phyloP scores from a whole-genome alignment of 2,888 invertebrate species.

The Lampropteryx suffumata region DNA sequence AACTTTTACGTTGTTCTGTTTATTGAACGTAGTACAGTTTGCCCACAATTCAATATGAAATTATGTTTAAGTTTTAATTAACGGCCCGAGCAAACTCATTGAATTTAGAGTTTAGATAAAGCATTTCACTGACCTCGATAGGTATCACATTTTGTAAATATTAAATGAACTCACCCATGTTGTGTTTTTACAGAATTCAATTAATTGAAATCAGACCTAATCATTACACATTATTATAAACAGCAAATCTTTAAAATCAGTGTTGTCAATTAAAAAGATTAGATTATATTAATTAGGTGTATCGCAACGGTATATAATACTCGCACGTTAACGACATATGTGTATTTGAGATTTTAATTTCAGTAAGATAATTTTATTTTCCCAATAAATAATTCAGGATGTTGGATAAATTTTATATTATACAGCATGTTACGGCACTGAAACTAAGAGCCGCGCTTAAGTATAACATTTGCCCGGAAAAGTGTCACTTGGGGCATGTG shows the following conservation, averaged over 20 bases:
- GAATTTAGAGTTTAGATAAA: conserved; percentile 48
- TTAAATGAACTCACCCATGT: no score
- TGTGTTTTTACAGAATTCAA: no score
- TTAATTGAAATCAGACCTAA: no score
- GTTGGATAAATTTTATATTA: conserved; percentile 38
- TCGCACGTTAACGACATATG: neutral
- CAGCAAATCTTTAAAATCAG: no score
- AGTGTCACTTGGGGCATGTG: conserved; percentile 54
- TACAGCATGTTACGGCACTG: conserved; percentile 38
- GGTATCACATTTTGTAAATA: conserved; percentile 27
- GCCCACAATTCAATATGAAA: conserved; percentile 59
- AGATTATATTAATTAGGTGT: neutral
- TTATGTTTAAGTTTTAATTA: conserved; percentile 67
- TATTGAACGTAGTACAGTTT: conserved; percentile 61
- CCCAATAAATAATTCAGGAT: conserved; percentile 22
- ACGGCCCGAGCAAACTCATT: conserved; percentile 53
- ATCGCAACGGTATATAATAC: conserved; percentile 3
- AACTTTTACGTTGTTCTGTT: conserved; percentile 66
- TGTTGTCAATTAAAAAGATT: neutral
- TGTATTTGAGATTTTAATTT: neutral
- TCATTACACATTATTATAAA: no score
- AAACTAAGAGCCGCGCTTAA: conserved; percentile 43
- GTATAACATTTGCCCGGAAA: conserved; percentile 42
- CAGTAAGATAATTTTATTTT: neutral
- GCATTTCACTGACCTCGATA: conserved; percentile 33